Evolutionary conservation across 2,113 vertebrate species (phyloP), one percentile per base, ranked within the genome.

Genomic region (Mystacornis crossleyi): DNA sequence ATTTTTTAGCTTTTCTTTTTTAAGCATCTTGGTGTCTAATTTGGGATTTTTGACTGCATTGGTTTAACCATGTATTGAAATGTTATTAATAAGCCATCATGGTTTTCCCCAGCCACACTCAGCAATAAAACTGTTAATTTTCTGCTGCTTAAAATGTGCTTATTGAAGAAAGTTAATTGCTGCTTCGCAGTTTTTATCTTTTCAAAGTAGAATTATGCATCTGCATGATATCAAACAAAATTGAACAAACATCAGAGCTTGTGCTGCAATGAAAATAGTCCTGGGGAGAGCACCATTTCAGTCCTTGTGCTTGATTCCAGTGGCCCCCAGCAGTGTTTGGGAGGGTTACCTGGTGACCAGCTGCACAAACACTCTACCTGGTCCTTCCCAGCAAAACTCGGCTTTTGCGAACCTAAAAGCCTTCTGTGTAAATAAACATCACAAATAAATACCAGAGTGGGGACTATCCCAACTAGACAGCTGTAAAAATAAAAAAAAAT

Each of bases 281-380:
- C 78, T 45, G n/a, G 13, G 36, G 80, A 83, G 54, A 86, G 13
- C 61, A 71, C 51, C 15, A 8, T 64, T 91, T 58, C 66, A 80
- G 36, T 57, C n/a, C 51, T 14, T 5, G 1, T 12, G 3, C 55
- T 79, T 47, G 26, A 42, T 85, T 82, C 69, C 78, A 55, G 18
- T 31, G 77, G 17, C 48, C 55, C 93, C 80, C 93, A 90, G 48
- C 82, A 69, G 74, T 91, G 80, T 93, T 97, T 94, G 89, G 82
- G 73, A 96, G 51, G 38, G 89, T 96, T 96, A 95, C 97, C 93
- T 95, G 94, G 89, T 1, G 47, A 94, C 85, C 93, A 95, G 95
- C 94, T 96, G 89, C 80, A 96, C 74, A 97, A 96, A 95, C 83
- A 93, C 45, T 69, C 24, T 85, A 97, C 95, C 96, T 97, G 95